Conservation (phyloP, 2,888 invertebrate genomes). For the Syritta pipiens region DNA sequence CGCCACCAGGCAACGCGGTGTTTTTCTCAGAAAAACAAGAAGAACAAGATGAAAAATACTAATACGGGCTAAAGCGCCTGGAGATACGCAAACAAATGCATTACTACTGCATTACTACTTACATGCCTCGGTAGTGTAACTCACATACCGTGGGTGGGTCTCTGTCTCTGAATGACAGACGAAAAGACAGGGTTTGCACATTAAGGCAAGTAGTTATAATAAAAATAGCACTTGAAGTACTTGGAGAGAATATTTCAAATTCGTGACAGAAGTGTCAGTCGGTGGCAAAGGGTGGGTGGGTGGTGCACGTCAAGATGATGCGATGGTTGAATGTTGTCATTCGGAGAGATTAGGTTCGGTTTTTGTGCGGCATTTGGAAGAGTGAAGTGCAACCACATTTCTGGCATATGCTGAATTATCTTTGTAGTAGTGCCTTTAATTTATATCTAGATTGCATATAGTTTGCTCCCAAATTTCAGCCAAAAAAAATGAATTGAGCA, state of each 20-base stretch:
- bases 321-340: slow-evolving; percentile 24
- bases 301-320: slow-evolving; percentile 28
- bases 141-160: background rate
- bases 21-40: slow-evolving; percentile 20
- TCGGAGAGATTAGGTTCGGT: background rate
- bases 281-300: slow-evolving; percentile 1
- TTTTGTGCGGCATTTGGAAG: slow-evolving; percentile 15
- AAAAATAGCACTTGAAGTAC: slow-evolving; percentile 41
- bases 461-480: too few species aligned
- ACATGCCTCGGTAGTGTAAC: slow-evolving; percentile 34
- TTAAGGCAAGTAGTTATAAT: slow-evolving; percentile 53
- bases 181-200: slow-evolving; percentile 9
- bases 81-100: slow-evolving; percentile 57
- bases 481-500: too few species aligned
- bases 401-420: too few species aligned
- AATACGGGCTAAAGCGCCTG: slow-evolving; percentile 32
- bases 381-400: too few species aligned
- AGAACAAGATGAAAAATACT: slow-evolving; percentile 23
- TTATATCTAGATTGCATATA: too few species aligned
- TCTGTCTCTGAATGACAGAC: slow-evolving; percentile 16
- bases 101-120: slow-evolving; percentile 57
- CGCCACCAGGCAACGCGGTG: background rate
- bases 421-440: too few species aligned
- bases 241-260: slow-evolving; percentile 46
- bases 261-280: slow-evolving; percentile 35